Evolutionary conservation across 2,797 vertebrate species (phyloP), one percentile per base, ranked within the genome.

Genomic region (Pelochelys cantorii): DNA sequence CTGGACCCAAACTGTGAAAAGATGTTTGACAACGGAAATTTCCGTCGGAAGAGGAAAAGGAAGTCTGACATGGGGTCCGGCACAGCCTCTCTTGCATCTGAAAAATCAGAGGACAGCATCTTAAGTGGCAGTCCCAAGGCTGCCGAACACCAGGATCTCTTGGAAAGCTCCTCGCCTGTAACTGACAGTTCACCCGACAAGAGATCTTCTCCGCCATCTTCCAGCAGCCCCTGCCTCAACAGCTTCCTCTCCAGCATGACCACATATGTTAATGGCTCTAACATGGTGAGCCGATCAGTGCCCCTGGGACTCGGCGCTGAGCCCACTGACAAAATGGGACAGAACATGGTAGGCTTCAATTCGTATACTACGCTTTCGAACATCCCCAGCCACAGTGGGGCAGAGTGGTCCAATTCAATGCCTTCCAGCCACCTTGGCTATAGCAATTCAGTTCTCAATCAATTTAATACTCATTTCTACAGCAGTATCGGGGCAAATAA

Each of bases 1-100:
- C 96, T 99, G 93, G 99, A 99, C 87, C 99, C 99, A 0, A 99
- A 99, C 97, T 99, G 99, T 86, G 99, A 99, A 90, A 99, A 99
- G 96, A 99, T 99, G 98, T 99, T 99, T 5, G 99, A 99, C 97
- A 99, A 99, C 0, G 99, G 99, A 88, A 99, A 99, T 97, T 99
- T 99, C 95, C 98, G 99, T 79, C 98, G 99, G 91, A 99, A 99
- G 97, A 98, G 99, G 92, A 99, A 99, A 98, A 99, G 99, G 94
- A 99, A 99, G 96, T 98, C 98, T 0, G 98, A 99, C 5, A 62
- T 92, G 0, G 97, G 98, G 13, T 81, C 98, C 9, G 96, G 96
- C 34, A 29, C 96, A 1, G 94, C 93, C 93, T 92, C 68, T 95
- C 91, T 94, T 74, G 68, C 96, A 83, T 87, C 98, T 3, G 98